Conservation (phyloP, 2,797 vertebrate species). For the Holocentrus rufus region DNA sequence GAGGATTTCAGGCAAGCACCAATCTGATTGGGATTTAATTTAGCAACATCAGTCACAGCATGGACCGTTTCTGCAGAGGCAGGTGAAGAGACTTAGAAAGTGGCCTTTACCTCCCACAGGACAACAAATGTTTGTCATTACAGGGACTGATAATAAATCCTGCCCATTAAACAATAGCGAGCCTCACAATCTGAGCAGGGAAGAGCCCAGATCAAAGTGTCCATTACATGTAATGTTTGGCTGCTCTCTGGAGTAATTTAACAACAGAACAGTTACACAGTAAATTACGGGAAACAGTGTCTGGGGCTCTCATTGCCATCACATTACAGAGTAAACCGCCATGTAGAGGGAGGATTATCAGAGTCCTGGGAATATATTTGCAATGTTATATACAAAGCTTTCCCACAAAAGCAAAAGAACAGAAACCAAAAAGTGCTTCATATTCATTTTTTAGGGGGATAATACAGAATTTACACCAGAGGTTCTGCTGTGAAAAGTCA, state of each 20-base stretch:
- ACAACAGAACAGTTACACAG: conserved; percentile 41
- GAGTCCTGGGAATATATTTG: background rate
- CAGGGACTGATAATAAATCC: conserved; percentile 65
- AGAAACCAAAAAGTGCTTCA: no score
- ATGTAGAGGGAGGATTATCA: conserved; percentile 16
- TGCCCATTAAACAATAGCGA: conserved; percentile 57
- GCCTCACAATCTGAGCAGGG: conserved; percentile 11
- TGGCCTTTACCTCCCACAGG: conserved; percentile 50
- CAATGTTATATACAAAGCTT: conserved; percentile 9
- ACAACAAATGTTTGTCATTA: conserved; percentile 69
- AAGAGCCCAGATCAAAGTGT: conserved; percentile 51
- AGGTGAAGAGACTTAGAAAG: conserved; percentile 51
- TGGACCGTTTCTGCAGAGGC: conserved; percentile 38
- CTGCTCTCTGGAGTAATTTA: conserved; percentile 57
- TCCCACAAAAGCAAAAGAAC: no score
- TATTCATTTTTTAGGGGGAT: background rate
- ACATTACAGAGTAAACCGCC: conserved; percentile 40
- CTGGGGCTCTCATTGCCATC: conserved; percentile 26
- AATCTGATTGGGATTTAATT: conserved; percentile 65
- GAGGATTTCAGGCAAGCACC: conserved; percentile 44
- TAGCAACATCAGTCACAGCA: conserved; percentile 69
- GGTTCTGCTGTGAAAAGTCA: background rate
- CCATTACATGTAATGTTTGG: conserved; percentile 52
- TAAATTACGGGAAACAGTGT: conserved; percentile 51
- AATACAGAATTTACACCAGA: background rate